Base-by-base conservation (phyloP, 2,113 vertebrate species). In the Hemibagrus wyckioides region DNA sequence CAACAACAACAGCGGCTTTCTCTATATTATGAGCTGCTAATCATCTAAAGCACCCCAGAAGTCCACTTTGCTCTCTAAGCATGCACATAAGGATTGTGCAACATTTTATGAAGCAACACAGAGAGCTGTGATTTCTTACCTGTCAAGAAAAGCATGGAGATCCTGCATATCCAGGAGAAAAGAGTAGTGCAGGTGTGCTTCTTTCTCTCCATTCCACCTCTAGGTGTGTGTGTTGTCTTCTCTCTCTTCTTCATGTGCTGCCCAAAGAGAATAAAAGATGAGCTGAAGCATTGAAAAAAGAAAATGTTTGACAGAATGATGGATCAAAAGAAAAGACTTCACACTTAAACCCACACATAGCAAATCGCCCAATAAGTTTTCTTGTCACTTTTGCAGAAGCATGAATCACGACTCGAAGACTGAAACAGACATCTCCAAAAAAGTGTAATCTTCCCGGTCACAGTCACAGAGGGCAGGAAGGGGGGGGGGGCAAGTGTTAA, bases 141-240 rank as follows among this genome's bases (percentile, higher is more conserved):
- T 65, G 84, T 25, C 65, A 23, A 30, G 59, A 88, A 36, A 56
- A 88, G n/a, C 30, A n/a, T 80, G 61, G 54, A 82, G 28, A 77
- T 2, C 15, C 33, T 15, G 23, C 15, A 85, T 13, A 87, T 56
- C 80, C 89, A 90, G 73, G 67, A 61, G 8, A 86, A 48, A 15
- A 88, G 56, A 73, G 73, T 11, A 9, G 36, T n/a, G 17, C 13
- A 65, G 75, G 25, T 44, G 61, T 28, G 11, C 13, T 41, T 73
- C 36, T 59, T 61, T 9, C 23, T 41, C 23, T 61, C 69, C 82
- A 81, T 84, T 84, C 67, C 67, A 54, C 39, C 13, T 61, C 2
- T 10, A 14, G 7, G 39, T 79, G 21, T 54, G 6, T 0, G 30
- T 25, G 67, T 44, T 33, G 8, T 36, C 48, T n/a, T 30, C 28